Percentiles rank a stretch among this genome's conserved stretches.
phyloP scores from a whole-genome alignment of 2,113 vertebrate species.

The Zosterops hypoxanthus region DNA sequence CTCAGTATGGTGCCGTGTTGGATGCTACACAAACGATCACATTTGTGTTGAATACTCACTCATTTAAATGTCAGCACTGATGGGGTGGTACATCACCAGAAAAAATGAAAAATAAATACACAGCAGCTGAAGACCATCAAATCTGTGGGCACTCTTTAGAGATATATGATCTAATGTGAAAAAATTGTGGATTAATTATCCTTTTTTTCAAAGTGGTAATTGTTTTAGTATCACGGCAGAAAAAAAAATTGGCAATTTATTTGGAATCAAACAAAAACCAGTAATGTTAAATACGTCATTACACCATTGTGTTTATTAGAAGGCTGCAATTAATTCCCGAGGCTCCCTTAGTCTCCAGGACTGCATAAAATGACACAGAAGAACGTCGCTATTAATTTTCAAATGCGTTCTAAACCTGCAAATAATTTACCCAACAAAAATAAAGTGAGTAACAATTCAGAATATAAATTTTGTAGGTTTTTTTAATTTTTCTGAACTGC shows the following conservation, averaged over 20 bases:
- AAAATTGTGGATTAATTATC: conserved; percentile 92
- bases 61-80: conserved; percentile 98
- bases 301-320: conserved; percentile 84
- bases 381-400: conserved; percentile 65
- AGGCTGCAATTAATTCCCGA: conserved; percentile 81
- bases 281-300: conserved; percentile 80
- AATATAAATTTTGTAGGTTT: background rate
- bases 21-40: conserved; percentile 93
- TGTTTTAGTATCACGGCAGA: conserved; percentile 86
- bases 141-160: conserved; percentile 77
- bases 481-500: background rate
- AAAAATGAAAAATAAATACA: conserved; percentile 81
- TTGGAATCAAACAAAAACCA: conserved; percentile 82
- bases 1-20: conserved; percentile 87
- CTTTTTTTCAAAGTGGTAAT: conserved; percentile 88
- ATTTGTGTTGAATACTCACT: conserved; percentile 94
- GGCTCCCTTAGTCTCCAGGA: conserved; percentile 64
- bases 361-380: conserved; percentile 73
- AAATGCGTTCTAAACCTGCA: conserved; percentile 36
- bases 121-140: conserved; percentile 84
- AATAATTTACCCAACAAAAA: background rate
- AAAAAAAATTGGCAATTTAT: conserved; percentile 85
- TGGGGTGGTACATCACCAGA: conserved; percentile 80
- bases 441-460: background rate
- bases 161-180: conserved; percentile 89